Evolutionary conservation across 2,113 vertebrate species (phyloP).

Genomic region (Struthidea cinerea): DNA sequence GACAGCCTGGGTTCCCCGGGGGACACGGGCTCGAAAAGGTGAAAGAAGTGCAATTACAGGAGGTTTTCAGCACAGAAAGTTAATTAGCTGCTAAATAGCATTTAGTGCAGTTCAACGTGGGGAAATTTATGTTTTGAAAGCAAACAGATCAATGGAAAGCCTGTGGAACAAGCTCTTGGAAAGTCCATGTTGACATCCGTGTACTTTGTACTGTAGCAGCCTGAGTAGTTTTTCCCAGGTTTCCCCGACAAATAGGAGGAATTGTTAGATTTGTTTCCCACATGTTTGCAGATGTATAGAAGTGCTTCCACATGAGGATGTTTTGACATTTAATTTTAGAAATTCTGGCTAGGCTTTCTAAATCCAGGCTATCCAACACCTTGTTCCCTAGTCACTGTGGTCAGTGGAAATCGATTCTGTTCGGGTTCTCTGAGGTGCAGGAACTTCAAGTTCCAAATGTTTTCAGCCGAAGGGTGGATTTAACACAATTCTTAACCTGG

Average conservation of each 20-base stretch:
- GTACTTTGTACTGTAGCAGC: neutral
- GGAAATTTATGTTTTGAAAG: slow-evolving; percentile 50
- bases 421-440: neutral
- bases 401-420: neutral
- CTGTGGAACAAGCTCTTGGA: neutral
- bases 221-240: neutral
- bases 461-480: neutral
- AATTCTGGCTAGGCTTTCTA: neutral
- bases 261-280: neutral
- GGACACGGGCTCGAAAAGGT: slow-evolving; percentile 47
- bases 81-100: slow-evolving; percentile 77
- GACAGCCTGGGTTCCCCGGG: slow-evolving; percentile 64
- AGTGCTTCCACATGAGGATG: neutral
- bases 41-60: slow-evolving; percentile 69
- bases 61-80: slow-evolving; percentile 70
- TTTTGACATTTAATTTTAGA: neutral
- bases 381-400: accelerated
- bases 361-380: neutral
- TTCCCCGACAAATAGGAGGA: neutral
- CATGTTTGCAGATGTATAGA: accelerated
- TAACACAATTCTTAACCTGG: neutral
- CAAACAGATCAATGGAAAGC: slow-evolving; percentile 15
- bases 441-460: neutral
- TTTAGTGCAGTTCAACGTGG: slow-evolving; percentile 61
- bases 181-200: neutral